A percentile compares a stretch with the other conserved stretches of the same genome.
phyloP scores from a whole-genome alignment of 1,140 invertebrate species.

The Halyomorpha halys region DNA sequence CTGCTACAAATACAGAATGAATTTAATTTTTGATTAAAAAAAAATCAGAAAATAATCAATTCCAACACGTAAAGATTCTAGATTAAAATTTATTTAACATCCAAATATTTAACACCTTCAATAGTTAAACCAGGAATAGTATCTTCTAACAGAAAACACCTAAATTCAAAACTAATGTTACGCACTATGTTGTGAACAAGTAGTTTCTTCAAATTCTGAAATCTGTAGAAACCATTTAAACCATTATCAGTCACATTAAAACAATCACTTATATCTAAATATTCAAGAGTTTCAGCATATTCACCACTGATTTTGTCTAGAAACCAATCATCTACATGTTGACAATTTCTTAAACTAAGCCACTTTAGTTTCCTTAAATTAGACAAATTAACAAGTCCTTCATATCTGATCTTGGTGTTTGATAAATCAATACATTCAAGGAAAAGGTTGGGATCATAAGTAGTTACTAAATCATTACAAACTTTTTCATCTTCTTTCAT shows the following conservation, averaged over 20 bases:
- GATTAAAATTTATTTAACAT: background rate
- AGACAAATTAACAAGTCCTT: slow-evolving; percentile 57
- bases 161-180: slow-evolving; percentile 44
- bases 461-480: slow-evolving; percentile 43
- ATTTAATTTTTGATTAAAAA: too few relatives aligned
- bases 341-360: slow-evolving; percentile 51
- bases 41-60: too few relatives aligned
- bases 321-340: slow-evolving; percentile 63
- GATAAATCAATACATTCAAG: slow-evolving; percentile 59
- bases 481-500: slow-evolving; percentile 37
- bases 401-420: slow-evolving; percentile 50
- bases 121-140: slow-evolving; percentile 36
- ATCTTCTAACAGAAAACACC: slow-evolving; percentile 47
- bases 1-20: too few relatives aligned
- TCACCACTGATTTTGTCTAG: slow-evolving; percentile 51
- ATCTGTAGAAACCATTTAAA: slow-evolving; percentile 51
- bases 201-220: slow-evolving; percentile 44
- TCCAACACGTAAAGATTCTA: too few relatives aligned
- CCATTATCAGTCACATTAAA: slow-evolving; percentile 50
- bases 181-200: slow-evolving; percentile 41
- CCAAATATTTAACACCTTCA: slow-evolving; percentile 29
- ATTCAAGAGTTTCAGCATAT: slow-evolving; percentile 49
- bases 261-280: slow-evolving; percentile 63
- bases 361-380: slow-evolving; percentile 49
- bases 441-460: slow-evolving; percentile 42